Percentiles rank a stretch among this genome's conserved stretches.
These are phyloP conservation scores for Oophaga sylvatica DNA, from an alignment of 2,797 vertebrate genomes.

Conservation along the genomic window DNA sequence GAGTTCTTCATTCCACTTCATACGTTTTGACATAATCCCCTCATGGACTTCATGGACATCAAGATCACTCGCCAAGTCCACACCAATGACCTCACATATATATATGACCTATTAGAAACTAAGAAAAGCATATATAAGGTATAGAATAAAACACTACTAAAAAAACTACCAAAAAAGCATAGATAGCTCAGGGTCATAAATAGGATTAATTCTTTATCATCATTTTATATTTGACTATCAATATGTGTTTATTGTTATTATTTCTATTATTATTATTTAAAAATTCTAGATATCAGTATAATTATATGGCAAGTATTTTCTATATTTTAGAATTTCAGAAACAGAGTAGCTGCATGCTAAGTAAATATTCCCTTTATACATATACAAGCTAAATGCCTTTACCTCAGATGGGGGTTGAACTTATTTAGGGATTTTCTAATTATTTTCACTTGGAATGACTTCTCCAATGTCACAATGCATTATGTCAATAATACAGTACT, in stretches of 20 bases:
- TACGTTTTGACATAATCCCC: too few relatives aligned
- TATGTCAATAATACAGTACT: slow-evolving; percentile 56
- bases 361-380: slow-evolving; percentile 60
- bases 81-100: too few relatives aligned
- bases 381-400: slow-evolving; percentile 54
- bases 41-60: too few relatives aligned
- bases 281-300: neutral
- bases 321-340: neutral
- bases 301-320: neutral
- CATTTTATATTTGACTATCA: neutral
- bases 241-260: too few relatives aligned
- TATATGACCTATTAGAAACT: too few relatives aligned
- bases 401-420: slow-evolving; percentile 56
- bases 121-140: too few relatives aligned
- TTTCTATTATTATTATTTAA: too few relatives aligned
- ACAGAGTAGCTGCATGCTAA: slow-evolving; percentile 53
- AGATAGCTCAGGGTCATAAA: neutral
- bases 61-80: too few relatives aligned
- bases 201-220: neutral
- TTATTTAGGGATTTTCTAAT: slow-evolving; percentile 66
- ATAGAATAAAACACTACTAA: too few relatives aligned
- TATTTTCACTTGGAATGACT: slow-evolving; percentile 61
- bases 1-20: too few relatives aligned
- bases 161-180: neutral
- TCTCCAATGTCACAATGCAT: slow-evolving; percentile 59